Base-by-base conservation (phyloP, 2,888 invertebrate genomes). In the Lissocephala sabroskyi region DNA sequence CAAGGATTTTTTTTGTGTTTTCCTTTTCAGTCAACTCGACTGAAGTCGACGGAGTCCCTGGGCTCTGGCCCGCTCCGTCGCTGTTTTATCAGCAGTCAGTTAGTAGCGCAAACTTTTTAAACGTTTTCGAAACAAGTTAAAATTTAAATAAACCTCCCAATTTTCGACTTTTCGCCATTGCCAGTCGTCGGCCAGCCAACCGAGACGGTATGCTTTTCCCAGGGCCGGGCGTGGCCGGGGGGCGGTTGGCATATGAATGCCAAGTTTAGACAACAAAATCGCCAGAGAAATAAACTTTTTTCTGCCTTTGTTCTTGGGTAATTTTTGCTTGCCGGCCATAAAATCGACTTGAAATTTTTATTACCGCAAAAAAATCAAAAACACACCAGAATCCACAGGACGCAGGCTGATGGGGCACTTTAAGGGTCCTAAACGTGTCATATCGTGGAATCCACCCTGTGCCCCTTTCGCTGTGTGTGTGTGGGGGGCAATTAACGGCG, bases 121-220 rank as follows among this genome's bases (percentile, higher is more conserved):
- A 68, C 68, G 68, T 74, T 68, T 68, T 74, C 75, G 68, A 68
- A 68, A 68, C 75, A 68, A 68, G 75, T 74, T 74, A 53, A 68
- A 68, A 68, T 68, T 74, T 68, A 68, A 68, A 68, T 68, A 68
- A 68, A 68, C 68, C 75, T 74, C 64, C 66, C 66, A 62, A 74
- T 70, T 68, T 68, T 74, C 74, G 68, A 74, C 57, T 19, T 18
- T 19, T n/a, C 11, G n/a, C 4, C 10, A n/a, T n/a, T n/a, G n/a
- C n/a, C n/a, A n/a, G n/a, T n/a, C n/a, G n/a, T n/a, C n/a, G n/a
- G n/a, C n/a, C n/a, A n/a, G n/a, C n/a, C n/a, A n/a, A n/a, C n/a
- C n/a, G n/a, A n/a, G n/a, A n/a, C n/a, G n/a, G n/a, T n/a, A n/a
- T n/a, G n/a, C n/a, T n/a, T n/a, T n/a, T n/a, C n/a, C n/a, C n/a